Percentiles rank a stretch among this genome's conserved stretches.
Evolutionary conservation across 2,113 vertebrate species (phyloP).

Genomic region (Acanthochromis polyacanthus): DNA sequence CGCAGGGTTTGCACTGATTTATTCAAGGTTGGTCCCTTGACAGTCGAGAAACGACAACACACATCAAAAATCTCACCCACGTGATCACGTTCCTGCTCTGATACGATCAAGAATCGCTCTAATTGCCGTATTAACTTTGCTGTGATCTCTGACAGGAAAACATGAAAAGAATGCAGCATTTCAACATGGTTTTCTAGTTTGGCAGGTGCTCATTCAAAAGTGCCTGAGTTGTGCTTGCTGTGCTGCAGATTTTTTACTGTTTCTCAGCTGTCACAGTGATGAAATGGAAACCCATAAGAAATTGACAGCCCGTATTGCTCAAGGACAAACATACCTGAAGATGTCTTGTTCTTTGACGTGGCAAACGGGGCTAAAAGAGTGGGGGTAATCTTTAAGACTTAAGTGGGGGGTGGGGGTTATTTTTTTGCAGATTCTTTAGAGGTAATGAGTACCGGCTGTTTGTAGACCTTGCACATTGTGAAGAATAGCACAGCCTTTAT

Average conservation of each 20-base stretch:
- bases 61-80: conserved; percentile 1
- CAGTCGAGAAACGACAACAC: neutral
- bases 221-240: conserved; percentile 24
- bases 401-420: neutral
- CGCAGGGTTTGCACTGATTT: neutral
- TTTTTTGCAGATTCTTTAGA: conserved; percentile 12
- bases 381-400: conserved; percentile 39
- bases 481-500: conserved; percentile 12
- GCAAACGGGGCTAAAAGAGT: conserved; percentile 39
- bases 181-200: conserved; percentile 16
- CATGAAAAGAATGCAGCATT: conserved; percentile 8
- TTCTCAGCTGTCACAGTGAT: conserved; percentile 70
- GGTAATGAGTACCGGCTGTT: conserved; percentile 21
- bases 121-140: conserved; percentile 45
- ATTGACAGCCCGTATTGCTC: conserved; percentile 71
- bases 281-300: conserved; percentile 65
- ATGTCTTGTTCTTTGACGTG: conserved; percentile 57
- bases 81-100: conserved; percentile 7
- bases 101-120: neutral
- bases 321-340: conserved; percentile 68
- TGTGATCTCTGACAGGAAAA: neutral
- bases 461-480: neutral
- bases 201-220: conserved; percentile 62
- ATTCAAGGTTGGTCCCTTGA: conserved; percentile 4
- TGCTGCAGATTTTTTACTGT: conserved; percentile 48